Percentiles rank a stretch among this genome's conserved stretches.
Conservation (phyloP, 2,113 vertebrate genomes). For the Delphinus delphis region DNA sequence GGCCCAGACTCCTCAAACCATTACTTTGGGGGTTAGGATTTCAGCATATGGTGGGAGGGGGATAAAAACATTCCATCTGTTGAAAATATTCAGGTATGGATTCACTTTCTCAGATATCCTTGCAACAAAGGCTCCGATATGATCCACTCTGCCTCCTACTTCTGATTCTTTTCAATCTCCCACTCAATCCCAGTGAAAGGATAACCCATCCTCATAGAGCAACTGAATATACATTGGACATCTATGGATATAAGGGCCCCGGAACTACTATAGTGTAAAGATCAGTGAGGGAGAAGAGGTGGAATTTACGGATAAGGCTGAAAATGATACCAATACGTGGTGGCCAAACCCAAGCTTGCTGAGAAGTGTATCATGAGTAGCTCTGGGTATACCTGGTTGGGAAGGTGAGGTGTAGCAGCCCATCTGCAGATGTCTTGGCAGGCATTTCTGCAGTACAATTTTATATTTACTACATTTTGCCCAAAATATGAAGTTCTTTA, state of each 20-base stretch:
- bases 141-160: not conserved
- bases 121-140: not conserved
- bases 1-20: not conserved
- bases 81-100: not conserved
- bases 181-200: not conserved
- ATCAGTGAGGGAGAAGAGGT: not conserved
- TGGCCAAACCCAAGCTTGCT: not conserved
- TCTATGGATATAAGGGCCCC: not conserved
- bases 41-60: not conserved
- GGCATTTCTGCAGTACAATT: not conserved
- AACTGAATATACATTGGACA: not conserved
- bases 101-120: not conserved
- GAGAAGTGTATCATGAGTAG: fast-evolving
- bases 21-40: not conserved
- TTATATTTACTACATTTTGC: not conserved
- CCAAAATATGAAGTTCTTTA: not conserved
- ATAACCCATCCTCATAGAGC: not conserved
- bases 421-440: not conserved
- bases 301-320: not conserved
- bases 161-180: not conserved
- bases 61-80: not conserved
- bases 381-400: not conserved
- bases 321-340: not conserved
- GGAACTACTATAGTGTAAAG: not conserved
- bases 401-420: not conserved